Evolutionary conservation across 2,888 invertebrate species (phyloP), one percentile per base, ranked within the genome.

Genomic region (Sabellastarte sp.): DNA sequence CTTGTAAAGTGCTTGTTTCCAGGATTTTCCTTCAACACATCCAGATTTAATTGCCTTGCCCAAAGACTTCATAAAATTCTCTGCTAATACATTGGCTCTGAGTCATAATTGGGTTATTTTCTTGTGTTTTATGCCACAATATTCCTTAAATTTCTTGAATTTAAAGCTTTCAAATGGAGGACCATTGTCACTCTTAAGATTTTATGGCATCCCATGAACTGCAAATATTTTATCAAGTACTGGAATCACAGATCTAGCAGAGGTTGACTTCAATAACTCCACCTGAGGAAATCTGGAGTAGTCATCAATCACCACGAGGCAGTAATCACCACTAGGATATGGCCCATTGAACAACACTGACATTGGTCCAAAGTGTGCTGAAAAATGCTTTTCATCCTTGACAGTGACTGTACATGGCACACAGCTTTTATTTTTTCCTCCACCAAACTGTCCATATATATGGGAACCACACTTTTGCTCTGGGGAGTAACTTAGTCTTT

Each of bases 391-490:
- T n/a, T n/a, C n/a, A n/a, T n/a, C n/a, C n/a, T n/a, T n/a, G n/a
- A n/a, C n/a, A 24, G 63, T 32, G n/a, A 64, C 67, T 63, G 62
- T 63, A 32, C 67, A 69, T 4, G 66, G 56, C 32, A 59, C 30
- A 59, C 67, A 65, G 20, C 31, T 32, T 52, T 29, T n/a, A 2
- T 33, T 20, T 26, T 15, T 20, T 5, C 33, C 4, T 62, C 73
- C 72, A 20, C 70, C 69, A 50, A 66, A 50, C 31, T 58, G n/a
- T 59, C 59, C 74, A 67, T 3, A 73, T 68, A 4, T 65, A 60
- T 20, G 71, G 69, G 51, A 74, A 74, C 74, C 72, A 76, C 3
- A 74, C 70, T 32, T 74, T 74, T 32, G 66, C 67, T 52, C 67
- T 56, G 5, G 73, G 52, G 3, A 72, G 56, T 33, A 62, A 53